phyloP scores from a whole-genome alignment of 2,113 vertebrate genomes.

The Melanocharis versteri region DNA sequence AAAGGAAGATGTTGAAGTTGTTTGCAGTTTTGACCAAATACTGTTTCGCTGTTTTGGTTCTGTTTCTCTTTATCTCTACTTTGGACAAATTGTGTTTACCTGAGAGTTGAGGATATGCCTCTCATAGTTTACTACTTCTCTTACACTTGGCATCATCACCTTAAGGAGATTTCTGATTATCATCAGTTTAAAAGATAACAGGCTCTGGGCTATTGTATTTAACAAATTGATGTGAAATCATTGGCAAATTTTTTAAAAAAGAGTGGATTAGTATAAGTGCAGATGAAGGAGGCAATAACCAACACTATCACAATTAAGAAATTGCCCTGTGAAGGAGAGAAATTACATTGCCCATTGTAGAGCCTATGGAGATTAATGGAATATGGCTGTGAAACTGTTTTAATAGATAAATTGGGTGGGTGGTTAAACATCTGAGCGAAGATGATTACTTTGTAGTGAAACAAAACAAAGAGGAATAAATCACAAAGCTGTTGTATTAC shows the following conservation, averaged over 20 bases:
- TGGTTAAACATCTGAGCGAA: conserved; percentile 39
- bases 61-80: not conserved
- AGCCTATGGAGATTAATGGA: conserved; percentile 49
- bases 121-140: not conserved
- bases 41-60: not conserved
- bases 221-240: not conserved
- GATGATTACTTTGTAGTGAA: conserved; percentile 58
- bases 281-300: not conserved
- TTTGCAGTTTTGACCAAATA: not conserved
- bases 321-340: not conserved
- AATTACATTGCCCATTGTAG: not conserved
- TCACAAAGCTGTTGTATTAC: conserved; percentile 31
- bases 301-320: not conserved
- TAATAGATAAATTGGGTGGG: conserved; percentile 51
- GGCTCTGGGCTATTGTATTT: not conserved
- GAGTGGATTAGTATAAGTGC: not conserved
- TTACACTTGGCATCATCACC: not conserved
- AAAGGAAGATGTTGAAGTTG: not conserved
- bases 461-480: conserved; percentile 69
- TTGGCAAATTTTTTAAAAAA: not conserved
- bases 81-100: not conserved
- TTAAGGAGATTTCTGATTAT: not conserved
- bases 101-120: not conserved
- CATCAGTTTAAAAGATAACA: not conserved
- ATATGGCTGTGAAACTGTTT: conserved; percentile 26